Evolutionary conservation across 1,140 invertebrate species (phyloP).

Genomic region (Trachymyrmex septentrionalis): DNA sequence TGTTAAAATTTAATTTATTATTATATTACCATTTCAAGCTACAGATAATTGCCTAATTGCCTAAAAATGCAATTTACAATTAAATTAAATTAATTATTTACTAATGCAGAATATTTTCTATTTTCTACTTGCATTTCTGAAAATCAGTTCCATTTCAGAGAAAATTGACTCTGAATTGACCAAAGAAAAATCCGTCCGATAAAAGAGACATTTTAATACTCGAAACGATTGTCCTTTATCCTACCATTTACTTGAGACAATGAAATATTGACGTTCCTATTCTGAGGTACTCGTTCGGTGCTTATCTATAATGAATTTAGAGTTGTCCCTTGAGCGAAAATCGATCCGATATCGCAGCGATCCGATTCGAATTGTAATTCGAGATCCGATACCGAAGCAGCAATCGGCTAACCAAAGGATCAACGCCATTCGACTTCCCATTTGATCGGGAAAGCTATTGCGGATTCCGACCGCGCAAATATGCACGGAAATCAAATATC

Average conservation of each 20-base stretch:
- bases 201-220: neutral
- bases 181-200: neutral
- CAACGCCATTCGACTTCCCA: constrained; percentile 35
- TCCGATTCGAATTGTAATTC: constrained; percentile 31
- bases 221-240: constrained; percentile 37
- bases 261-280: constrained; percentile 52
- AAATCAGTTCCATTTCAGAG: neutral
- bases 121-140: neutral
- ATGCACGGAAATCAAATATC: constrained; percentile 66
- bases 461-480: constrained; percentile 56
- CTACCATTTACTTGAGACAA: constrained; percentile 16
- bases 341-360: constrained; percentile 31
- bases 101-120: neutral
- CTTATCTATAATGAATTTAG: constrained; percentile 59
- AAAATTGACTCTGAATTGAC: constrained; percentile 4
- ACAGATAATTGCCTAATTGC: constrained; percentile 2
- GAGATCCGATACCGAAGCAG: constrained; percentile 1
- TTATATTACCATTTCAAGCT: neutral
- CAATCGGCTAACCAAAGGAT: constrained; percentile 41
- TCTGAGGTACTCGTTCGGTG: constrained; percentile 14
- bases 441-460: constrained; percentile 40
- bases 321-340: neutral
- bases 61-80: neutral
- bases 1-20: neutral
- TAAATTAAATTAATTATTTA: neutral